Percentiles rank a stretch among this genome's conserved stretches.
Conservation (phyloP, 2,888 invertebrate genomes). For the Branchellion lobata region DNA sequence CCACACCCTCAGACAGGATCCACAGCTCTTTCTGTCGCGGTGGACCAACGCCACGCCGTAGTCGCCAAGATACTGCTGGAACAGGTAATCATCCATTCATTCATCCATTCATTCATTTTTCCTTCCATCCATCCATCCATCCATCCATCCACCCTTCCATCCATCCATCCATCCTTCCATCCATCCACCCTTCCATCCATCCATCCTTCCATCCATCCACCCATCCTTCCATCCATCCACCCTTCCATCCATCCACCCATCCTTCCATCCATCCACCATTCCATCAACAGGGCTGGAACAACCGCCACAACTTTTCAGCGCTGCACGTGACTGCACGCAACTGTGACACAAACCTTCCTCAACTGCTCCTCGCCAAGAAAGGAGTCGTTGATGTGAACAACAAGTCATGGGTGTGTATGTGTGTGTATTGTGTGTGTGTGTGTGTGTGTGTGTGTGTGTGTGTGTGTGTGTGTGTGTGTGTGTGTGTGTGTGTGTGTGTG, state of each 20-base stretch:
- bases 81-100: constrained; percentile 28
- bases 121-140: too few species aligned
- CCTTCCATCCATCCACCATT: too few species aligned
- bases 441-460: neutral
- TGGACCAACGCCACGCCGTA: constrained; percentile 43
- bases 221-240: too few species aligned
- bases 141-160: too few species aligned
- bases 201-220: too few species aligned
- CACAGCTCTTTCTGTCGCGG: constrained; percentile 46
- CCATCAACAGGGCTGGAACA: neutral
- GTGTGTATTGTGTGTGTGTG: too few species aligned
- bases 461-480: too few species aligned
- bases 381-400: constrained; percentile 32
- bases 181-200: too few species aligned
- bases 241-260: too few species aligned
- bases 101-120: too few species aligned
- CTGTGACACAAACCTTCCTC: constrained; percentile 28
- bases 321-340: constrained; percentile 45
- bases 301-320: constrained; percentile 38
- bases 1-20: constrained; percentile 40
- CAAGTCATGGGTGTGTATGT: constrained; percentile 35
- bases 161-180: too few species aligned
- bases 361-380: constrained; percentile 34
- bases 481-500: too few species aligned
- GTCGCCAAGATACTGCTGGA: constrained; percentile 43